Base-by-base conservation (phyloP, 2,797 vertebrate genomes). In the Gymnoscopelus braueri region DNA sequence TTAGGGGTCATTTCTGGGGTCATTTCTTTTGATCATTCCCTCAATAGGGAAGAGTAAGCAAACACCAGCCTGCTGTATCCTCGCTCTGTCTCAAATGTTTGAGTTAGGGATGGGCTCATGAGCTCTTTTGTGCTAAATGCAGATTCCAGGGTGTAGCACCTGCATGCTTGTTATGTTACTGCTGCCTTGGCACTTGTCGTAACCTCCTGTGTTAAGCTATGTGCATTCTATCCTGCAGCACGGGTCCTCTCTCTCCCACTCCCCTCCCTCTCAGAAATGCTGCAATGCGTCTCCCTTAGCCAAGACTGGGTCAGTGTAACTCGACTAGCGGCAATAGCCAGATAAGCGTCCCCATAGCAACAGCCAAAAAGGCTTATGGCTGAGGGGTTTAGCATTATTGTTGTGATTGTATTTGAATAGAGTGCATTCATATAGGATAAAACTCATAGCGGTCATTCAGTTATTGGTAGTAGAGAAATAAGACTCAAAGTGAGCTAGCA, bases 271-370 rank as follows among this genome's bases (percentile, higher is more conserved):
- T 50, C 82, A 92, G 92, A 95, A 95, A 94, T 94, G 94, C 93
- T 95, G 94, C 94, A 95, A 94, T 95, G 94, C 94, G 94, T 95
- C 93, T 93, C 88, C 80, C 86, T 88, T 79, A 75, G 79, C 84
- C 77, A 85, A 88, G 88, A 91, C 88, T 92, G 93, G 93, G 93
- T 94, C 94, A 94, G 92, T 94, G 89, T 91, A 91, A 92, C 92
- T 84, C 79, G 60, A 80, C 87, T 85, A 83, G 79, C 81, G 71
- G 83, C 80, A 79, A 74, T 80, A 77, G 68, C 77, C 70, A 65
- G 78, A 80, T 83, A 80, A 69, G 67, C 52, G 54, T 94, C 87
- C 50, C 91, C 92, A 94, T 93, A 80, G 92, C 89, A 94, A 94
- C 92, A 87, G 80, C 91, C 88, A 89, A 85, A 87, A 15, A 78